Evolutionary conservation across 2,797 vertebrate species (phyloP).

Genomic region (Bryconaethiops microstoma): DNA sequence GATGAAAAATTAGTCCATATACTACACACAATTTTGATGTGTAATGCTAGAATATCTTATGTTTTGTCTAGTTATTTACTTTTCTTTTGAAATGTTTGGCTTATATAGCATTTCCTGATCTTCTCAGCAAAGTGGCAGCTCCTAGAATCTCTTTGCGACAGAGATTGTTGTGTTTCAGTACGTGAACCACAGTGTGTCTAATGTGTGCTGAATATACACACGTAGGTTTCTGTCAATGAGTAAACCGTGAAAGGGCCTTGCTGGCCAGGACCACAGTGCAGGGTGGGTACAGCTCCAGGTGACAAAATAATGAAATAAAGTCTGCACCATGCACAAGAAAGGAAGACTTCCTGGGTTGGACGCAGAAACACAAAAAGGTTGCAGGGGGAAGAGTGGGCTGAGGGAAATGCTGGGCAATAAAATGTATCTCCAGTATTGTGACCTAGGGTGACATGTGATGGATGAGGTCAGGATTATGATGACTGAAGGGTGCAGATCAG

Average conservation of each 20-base stretch:
- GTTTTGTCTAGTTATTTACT: constrained; percentile 62
- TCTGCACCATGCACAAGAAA: constrained; percentile 77
- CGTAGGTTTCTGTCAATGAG: constrained; percentile 81
- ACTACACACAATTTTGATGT: too few relatives aligned
- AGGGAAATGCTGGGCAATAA: constrained; percentile 88
- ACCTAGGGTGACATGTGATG: constrained; percentile 84
- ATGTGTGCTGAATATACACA: constrained; percentile 69
- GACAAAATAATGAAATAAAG: constrained; percentile 83
- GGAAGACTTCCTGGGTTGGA: constrained; percentile 82
- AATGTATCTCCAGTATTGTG: constrained; percentile 86
- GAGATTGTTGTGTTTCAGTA: constrained; percentile 65
- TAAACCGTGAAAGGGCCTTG: constrained; percentile 72
- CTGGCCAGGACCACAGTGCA: constrained; percentile 68
- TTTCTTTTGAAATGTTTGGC: neutral
- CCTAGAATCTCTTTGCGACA: constrained; percentile 69
- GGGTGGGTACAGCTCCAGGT: constrained; percentile 77
- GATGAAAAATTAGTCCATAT: too few relatives aligned
- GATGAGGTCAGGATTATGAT: constrained; percentile 85
- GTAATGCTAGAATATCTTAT: neutral
- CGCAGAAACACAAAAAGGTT: constrained; percentile 83
- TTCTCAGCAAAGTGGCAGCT: constrained; percentile 47
- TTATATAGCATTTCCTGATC: constrained; percentile 65
- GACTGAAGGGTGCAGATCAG: constrained; percentile 86
- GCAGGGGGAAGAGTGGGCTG: constrained; percentile 76
- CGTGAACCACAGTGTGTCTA: constrained; percentile 62